Percentiles rank a stretch among this genome's conserved stretches.
Evolutionary conservation across 1,140 invertebrate species (phyloP).

Genomic region (Acromyrmex charruanus): DNA sequence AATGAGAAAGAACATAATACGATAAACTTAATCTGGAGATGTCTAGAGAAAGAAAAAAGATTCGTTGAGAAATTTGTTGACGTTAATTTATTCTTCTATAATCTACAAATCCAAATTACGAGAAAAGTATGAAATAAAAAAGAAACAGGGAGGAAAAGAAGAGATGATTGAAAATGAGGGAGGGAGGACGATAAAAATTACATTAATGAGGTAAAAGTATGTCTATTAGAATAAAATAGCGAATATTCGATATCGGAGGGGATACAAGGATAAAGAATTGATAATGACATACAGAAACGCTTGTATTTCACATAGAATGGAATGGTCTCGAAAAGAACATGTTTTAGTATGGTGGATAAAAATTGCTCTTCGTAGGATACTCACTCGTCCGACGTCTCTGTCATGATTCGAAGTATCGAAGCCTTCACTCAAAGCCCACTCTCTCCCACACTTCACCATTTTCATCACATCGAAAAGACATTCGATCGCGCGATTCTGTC

Average conservation of each 20-base stretch:
- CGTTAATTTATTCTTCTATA: neutral
- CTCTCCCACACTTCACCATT: conserved; percentile 85
- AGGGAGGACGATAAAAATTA: neutral
- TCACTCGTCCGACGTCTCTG: conserved; percentile 87
- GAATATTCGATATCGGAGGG: neutral
- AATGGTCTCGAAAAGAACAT: conserved; percentile 8
- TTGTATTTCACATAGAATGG: conserved; percentile 1
- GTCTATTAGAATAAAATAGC: neutral
- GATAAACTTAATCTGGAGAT: neutral
- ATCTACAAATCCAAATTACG: neutral
- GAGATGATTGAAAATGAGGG: neutral
- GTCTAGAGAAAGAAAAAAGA: neutral
- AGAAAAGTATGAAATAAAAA: neutral
- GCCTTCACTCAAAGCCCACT: conserved; percentile 85
- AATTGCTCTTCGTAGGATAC: conserved; percentile 71
- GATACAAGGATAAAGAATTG: no score
- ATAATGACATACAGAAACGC: neutral
- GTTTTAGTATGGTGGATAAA: neutral
- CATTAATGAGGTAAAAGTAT: neutral
- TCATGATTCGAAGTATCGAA: conserved; percentile 85
- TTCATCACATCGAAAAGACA: conserved; percentile 86
- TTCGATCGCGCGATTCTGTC: conserved; percentile 77
- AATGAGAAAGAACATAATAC: neutral
- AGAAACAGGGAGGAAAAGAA: neutral
- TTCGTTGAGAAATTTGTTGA: neutral